Conservation (phyloP, 2,888 invertebrate species). For the Synanthedon tipuliformis region DNA sequence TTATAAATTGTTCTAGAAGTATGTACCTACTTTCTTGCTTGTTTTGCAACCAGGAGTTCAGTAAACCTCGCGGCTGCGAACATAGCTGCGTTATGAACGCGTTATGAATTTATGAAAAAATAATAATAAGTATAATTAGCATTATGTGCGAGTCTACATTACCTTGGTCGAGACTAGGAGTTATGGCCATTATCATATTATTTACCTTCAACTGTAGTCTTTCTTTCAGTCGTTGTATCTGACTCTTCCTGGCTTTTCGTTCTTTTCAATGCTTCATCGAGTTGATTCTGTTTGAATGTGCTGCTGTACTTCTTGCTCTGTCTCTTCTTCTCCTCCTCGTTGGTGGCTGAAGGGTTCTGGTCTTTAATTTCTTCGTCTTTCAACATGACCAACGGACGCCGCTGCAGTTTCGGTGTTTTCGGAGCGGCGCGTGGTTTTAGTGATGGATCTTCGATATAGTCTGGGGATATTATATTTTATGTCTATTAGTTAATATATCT, state of each 20-base stretch:
- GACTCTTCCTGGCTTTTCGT: constrained; percentile 24
- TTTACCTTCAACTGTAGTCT: constrained; percentile 33
- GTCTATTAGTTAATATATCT: no score
- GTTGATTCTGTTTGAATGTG: constrained; percentile 51
- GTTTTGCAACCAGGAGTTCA: no score
- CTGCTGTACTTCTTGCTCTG: constrained; percentile 62
- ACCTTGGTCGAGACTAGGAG: no score
- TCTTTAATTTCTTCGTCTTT: constrained; percentile 31
- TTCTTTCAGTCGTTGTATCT: constrained; percentile 34
- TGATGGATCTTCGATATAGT: constrained; percentile 45
- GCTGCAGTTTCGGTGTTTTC: constrained; percentile 30
- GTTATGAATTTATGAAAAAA: no score
- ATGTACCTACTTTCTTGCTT: no score
- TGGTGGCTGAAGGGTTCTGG: constrained; percentile 55
- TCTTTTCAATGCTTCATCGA: constrained; percentile 41
- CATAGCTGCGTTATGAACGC: no score
- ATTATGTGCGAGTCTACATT: no score
- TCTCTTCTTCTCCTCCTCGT: constrained; percentile 53
- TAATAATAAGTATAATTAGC: no score
- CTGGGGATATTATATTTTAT: constrained; percentile 15
- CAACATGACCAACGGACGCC: constrained; percentile 45
- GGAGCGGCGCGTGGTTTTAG: constrained; percentile 25
- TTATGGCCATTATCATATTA: constrained; percentile 2
- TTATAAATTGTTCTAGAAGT: no score
- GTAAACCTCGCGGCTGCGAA: no score